A percentile compares a stretch with the other conserved stretches of the same genome.
Evolutionary conservation across 23 tunicate species (phyloP).

Genomic region (Corella eumyota): DNA sequence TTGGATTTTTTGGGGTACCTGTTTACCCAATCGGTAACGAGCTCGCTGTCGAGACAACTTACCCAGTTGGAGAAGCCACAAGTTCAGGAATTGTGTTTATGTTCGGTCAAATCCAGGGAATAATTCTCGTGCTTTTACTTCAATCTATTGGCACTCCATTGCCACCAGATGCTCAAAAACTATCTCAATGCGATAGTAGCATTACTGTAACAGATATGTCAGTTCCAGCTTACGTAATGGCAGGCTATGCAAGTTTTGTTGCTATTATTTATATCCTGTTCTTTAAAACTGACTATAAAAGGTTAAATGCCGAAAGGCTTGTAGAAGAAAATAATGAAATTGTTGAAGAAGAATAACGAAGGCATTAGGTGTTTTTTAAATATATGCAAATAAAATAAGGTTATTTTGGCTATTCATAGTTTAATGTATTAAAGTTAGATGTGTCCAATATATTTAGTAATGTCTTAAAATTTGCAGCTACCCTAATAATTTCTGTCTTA

Average conservation of each 20-base stretch:
- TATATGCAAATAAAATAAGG: too few relatives aligned
- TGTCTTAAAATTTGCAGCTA: too few relatives aligned
- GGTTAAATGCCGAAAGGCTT: constrained; percentile 19
- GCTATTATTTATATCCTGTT: constrained; percentile 29
- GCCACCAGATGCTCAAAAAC: too few relatives aligned
- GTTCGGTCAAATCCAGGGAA: constrained; percentile 85
- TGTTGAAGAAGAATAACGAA: too few relatives aligned
- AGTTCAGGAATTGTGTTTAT: constrained; percentile 86
- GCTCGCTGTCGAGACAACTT: constrained; percentile 87
- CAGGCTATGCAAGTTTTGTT: constrained; percentile 57
- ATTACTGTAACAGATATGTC: constrained; percentile 4
- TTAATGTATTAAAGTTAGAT: too few relatives aligned
- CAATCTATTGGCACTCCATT: constrained; percentile 36
- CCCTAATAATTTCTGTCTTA: too few relatives aligned
- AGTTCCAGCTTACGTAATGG: constrained; percentile 64
- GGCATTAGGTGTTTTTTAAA: too few relatives aligned
- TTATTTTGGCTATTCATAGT: too few relatives aligned
- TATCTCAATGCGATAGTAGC: background rate
- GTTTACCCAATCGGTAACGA: constrained; percentile 90
- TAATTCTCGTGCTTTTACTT: constrained; percentile 58
- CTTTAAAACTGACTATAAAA: constrained; percentile 47
- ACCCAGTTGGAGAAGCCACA: constrained; percentile 96
- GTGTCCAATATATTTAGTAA: too few relatives aligned
- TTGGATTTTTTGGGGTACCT: constrained; percentile 89
- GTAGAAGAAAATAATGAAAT: background rate